Conservation (phyloP, 2,113 vertebrate species). For the Nettapus auritus region DNA sequence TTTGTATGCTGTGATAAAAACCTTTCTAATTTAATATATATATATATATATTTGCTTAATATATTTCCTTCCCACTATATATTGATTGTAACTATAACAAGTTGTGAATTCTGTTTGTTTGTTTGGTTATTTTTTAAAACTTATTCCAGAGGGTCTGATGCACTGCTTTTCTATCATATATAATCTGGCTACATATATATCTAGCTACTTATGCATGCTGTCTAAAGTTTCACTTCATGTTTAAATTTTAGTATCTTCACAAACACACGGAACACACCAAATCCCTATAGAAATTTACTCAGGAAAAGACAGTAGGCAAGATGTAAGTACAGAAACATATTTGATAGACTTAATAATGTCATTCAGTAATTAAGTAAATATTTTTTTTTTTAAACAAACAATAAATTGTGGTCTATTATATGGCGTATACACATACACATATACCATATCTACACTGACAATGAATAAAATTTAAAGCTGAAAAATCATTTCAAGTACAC, state of each 20-base stretch:
- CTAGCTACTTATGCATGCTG: background rate
- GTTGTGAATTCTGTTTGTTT: no score
- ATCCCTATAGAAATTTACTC: background rate
- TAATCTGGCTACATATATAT: no score
- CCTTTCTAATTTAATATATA: background rate
- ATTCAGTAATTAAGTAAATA: background rate
- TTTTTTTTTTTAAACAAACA: background rate
- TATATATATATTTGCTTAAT: background rate
- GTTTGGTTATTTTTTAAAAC: background rate
- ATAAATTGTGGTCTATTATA: background rate
- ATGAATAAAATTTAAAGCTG: background rate
- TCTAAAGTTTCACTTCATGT: background rate
- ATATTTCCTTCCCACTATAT: background rate
- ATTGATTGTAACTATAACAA: background rate
- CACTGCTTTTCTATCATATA: background rate
- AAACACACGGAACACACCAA: background rate
- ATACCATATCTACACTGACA: background rate
- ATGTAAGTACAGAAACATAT: background rate
- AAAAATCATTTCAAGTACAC: background rate
- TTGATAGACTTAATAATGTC: background rate
- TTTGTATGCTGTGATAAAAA: background rate
- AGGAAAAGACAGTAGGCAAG: background rate
- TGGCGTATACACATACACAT: background rate
- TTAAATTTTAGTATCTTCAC: background rate
- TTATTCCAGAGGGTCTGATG: background rate